These are phyloP conservation scores for Petroica traversi DNA, from an alignment of 2,113 vertebrate genomes.

Conservation along the genomic window DNA sequence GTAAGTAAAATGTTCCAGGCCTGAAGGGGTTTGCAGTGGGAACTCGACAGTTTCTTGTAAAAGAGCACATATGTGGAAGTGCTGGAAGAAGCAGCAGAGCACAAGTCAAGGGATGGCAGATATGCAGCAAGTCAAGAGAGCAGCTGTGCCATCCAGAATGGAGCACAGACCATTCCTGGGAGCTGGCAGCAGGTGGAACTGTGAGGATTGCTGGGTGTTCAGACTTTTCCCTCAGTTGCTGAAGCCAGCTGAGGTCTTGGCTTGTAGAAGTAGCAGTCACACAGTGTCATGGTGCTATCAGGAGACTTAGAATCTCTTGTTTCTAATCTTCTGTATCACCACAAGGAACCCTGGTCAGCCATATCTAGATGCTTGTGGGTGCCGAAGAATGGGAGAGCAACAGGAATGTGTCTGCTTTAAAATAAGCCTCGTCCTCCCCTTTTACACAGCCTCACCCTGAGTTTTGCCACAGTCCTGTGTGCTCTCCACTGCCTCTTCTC, in stretches of 20 bases:
- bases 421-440: background rate
- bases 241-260: background rate
- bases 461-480: background rate
- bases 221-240: background rate
- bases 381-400: background rate
- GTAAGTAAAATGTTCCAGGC: background rate
- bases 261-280: background rate
- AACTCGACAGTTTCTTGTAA: background rate
- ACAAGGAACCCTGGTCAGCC: background rate
- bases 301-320: background rate
- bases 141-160: background rate
- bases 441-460: background rate
- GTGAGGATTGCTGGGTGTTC: background rate
- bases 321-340: background rate
- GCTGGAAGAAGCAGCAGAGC: background rate
- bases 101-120: background rate
- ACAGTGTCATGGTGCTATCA: background rate
- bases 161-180: background rate
- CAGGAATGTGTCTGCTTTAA: background rate
- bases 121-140: background rate
- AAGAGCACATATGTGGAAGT: background rate
- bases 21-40: background rate
- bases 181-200: background rate
- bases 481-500: background rate
- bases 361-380: rapidly evolving